These are phyloP conservation scores for Mustelus asterias DNA, from an alignment of 2,113 vertebrate species.

Conservation along the genomic window DNA sequence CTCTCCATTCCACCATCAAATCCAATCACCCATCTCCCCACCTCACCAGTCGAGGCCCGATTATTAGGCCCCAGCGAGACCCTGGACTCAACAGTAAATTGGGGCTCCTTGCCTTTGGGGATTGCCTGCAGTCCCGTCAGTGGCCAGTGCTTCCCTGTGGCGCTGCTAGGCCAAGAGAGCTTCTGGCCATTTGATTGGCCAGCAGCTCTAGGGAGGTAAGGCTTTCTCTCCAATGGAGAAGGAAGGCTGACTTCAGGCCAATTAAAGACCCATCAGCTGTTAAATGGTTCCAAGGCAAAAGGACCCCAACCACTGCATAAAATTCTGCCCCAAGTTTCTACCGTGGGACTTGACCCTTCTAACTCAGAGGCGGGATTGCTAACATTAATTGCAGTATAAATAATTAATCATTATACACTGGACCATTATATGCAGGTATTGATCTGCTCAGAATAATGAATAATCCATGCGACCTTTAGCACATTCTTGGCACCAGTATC, in stretches of 20 bases:
- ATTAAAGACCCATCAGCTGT: background rate
- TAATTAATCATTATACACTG: background rate
- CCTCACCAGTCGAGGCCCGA: background rate
- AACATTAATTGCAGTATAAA: slow-evolving; percentile 1
- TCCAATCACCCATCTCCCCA: background rate
- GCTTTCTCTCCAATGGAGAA: background rate
- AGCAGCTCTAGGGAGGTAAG: background rate
- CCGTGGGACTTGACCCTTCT: background rate
- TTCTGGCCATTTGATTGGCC: background rate
- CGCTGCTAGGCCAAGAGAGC: too few species aligned
- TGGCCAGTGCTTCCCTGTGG: background rate
- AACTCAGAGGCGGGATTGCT: background rate
- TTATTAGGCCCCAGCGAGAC: background rate
- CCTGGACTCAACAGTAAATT: background rate
- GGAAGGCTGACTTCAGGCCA: background rate
- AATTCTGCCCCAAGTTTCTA: background rate
- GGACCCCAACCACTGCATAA: background rate
- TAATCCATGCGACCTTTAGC: background rate
- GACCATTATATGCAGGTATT: background rate
- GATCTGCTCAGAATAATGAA: slow-evolving; percentile 7
- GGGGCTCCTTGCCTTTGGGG: background rate
- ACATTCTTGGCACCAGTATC: background rate
- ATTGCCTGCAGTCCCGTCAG: background rate
- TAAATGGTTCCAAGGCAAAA: background rate
- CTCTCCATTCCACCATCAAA: background rate